Evolutionary conservation across 30 jellyfish, hydroid and myxozoan species (phyloP).

Genomic region (Cassiopea xamachana): DNA sequence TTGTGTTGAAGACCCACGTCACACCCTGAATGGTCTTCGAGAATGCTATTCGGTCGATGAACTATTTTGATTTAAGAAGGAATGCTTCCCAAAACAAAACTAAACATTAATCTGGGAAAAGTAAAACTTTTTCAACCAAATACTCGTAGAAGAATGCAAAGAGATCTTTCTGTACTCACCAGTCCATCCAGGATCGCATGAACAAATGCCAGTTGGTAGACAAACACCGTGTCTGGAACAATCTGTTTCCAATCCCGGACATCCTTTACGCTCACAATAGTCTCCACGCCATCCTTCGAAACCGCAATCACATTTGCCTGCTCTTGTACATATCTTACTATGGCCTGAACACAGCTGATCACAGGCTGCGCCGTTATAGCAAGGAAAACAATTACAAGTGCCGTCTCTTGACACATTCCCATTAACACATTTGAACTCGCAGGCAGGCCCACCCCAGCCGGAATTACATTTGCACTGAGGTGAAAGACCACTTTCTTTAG

Average conservation of each 20-base stretch:
- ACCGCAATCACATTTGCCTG: constrained; percentile 74
- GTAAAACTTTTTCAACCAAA: too few species aligned
- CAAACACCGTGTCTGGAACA: constrained; percentile 79
- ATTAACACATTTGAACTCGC: constrained; percentile 65
- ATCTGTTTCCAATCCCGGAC: constrained; percentile 60
- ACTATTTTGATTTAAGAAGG: too few species aligned
- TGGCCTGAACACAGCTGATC: constrained; percentile 72
- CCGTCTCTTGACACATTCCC: constrained; percentile 73
- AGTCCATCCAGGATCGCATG: constrained; percentile 77
- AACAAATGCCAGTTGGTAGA: constrained; percentile 75
- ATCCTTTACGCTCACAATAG: constrained; percentile 68
- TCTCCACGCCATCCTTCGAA: constrained; percentile 83
- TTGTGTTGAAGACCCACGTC: too few species aligned
- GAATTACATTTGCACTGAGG: constrained; percentile 62
- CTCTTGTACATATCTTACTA: constrained; percentile 59
- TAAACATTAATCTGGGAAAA: too few species aligned
- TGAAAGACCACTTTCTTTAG: constrained; percentile 10
- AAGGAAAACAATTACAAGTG: constrained; percentile 61
- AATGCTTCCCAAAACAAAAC: too few species aligned
- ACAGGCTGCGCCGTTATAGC: constrained; percentile 76
- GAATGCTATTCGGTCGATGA: too few species aligned
- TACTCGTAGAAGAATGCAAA: too few species aligned
- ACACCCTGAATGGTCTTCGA: too few species aligned
- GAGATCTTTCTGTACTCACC: constrained; percentile 21
- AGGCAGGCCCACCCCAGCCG: constrained; percentile 85